phyloP scores from a whole-genome alignment of 2,797 vertebrate genomes.

The Microhierax caerulescens region DNA sequence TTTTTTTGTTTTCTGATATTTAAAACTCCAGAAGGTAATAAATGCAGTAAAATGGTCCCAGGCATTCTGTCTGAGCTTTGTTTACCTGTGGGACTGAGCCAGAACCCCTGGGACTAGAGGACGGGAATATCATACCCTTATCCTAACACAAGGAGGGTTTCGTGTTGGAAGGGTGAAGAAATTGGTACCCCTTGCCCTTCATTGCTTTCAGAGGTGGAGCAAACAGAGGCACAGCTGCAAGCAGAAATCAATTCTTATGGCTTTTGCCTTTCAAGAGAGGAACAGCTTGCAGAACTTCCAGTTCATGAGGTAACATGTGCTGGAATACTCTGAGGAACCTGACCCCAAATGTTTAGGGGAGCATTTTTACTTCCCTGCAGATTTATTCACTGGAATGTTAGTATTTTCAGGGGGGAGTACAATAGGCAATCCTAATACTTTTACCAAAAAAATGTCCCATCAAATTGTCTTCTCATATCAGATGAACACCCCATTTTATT shows the following conservation, averaged over 20 bases:
- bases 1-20: not conserved
- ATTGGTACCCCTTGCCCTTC: not conserved
- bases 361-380: not conserved
- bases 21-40: not conserved
- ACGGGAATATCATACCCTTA: not conserved
- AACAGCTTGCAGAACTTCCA: not conserved
- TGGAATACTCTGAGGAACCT: not conserved
- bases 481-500: not conserved
- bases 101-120: not conserved
- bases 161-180: not conserved
- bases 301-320: not conserved
- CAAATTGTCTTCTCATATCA: not conserved
- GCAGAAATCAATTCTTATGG: not conserved
- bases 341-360: fast-evolving
- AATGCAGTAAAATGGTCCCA: not conserved
- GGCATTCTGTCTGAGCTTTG: not conserved
- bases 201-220: not conserved
- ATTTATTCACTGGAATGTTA: not conserved
- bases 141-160: not conserved
- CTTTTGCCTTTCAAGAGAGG: not conserved
- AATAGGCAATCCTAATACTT: not conserved
- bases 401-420: not conserved
- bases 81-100: not conserved
- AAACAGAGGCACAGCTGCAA: not conserved
- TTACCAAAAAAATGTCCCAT: not conserved